Conservation (phyloP, 2,797 vertebrate species). For the Triplophysa yarkandensis region DNA sequence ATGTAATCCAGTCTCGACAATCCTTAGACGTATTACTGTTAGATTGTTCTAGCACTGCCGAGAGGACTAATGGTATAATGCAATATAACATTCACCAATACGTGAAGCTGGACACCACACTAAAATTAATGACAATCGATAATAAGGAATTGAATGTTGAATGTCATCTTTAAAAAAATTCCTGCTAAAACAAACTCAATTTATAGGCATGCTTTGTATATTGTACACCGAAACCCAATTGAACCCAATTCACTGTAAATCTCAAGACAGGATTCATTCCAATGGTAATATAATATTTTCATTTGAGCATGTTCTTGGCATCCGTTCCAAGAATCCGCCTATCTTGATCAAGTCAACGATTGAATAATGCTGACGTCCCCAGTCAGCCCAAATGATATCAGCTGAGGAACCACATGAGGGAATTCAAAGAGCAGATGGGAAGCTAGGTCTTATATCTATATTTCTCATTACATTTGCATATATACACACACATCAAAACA, state of each 20-base stretch:
- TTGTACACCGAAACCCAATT: background rate
- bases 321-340: constrained; percentile 20
- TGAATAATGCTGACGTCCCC: constrained; percentile 26
- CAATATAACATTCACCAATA: background rate
- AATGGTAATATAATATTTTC: constrained; percentile 31
- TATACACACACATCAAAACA: background rate
- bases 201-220: background rate
- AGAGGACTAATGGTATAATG: too few relatives aligned
- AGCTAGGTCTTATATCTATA: background rate
- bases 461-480: background rate
- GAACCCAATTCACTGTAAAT: constrained; percentile 5
- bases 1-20: constrained; percentile 58
- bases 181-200: background rate
- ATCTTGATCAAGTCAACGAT: constrained; percentile 21
- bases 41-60: constrained; percentile 50
- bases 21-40: constrained; percentile 57
- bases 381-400: background rate
- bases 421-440: background rate
- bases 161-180: too few relatives aligned
- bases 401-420: constrained; percentile 16
- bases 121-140: too few relatives aligned
- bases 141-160: too few relatives aligned
- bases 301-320: constrained; percentile 1
- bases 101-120: too few relatives aligned
- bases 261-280: constrained; percentile 6